phyloP scores from a whole-genome alignment of 2,113 vertebrate genomes.

The Pygathrix nemaeus region DNA sequence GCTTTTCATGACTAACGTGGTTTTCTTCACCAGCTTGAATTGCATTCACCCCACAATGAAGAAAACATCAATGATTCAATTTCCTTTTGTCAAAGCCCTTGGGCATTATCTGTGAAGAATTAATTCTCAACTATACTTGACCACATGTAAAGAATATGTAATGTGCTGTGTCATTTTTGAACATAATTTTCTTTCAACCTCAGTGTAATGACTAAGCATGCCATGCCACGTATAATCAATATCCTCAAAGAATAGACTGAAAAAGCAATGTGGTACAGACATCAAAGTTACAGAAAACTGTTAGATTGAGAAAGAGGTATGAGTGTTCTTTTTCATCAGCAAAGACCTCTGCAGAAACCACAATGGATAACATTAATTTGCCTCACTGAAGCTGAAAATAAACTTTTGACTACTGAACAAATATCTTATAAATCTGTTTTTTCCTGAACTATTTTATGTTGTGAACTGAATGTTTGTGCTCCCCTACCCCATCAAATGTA shows the following conservation, averaged over 20 bases:
- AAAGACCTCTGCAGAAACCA: not conserved
- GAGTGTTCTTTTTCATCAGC: slow-evolving; percentile 8
- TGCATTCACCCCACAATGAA: slow-evolving; percentile 8
- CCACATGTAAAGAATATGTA: not conserved
- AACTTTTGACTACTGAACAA: not conserved
- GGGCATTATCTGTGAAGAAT: slow-evolving; percentile 29
- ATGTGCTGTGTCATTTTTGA: slow-evolving; percentile 22
- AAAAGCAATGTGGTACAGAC: not conserved
- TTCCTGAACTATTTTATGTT: not conserved
- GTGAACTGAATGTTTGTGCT: not conserved
- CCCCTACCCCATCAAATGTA: not conserved
- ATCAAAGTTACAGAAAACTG: slow-evolving; percentile 35
- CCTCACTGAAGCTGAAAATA: not conserved
- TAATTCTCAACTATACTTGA: slow-evolving; percentile 35
- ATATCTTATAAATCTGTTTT: not conserved
- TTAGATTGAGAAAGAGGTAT: not conserved
- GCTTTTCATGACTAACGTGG: not conserved
- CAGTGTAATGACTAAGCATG: not conserved
- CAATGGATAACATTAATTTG: not conserved
- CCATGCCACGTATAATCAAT: slow-evolving; percentile 27
- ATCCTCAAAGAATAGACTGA: not conserved
- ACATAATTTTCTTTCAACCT: slow-evolving; percentile 24
- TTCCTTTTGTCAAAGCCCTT: slow-evolving; percentile 23
- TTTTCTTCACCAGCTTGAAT: not conserved
- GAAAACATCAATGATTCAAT: slow-evolving; percentile 31